A percentile compares a stretch with the other conserved stretches of the same genome.
These are phyloP conservation scores for Spheniscus humboldti DNA, from an alignment of 2,797 vertebrate genomes.

Conservation along the genomic window DNA sequence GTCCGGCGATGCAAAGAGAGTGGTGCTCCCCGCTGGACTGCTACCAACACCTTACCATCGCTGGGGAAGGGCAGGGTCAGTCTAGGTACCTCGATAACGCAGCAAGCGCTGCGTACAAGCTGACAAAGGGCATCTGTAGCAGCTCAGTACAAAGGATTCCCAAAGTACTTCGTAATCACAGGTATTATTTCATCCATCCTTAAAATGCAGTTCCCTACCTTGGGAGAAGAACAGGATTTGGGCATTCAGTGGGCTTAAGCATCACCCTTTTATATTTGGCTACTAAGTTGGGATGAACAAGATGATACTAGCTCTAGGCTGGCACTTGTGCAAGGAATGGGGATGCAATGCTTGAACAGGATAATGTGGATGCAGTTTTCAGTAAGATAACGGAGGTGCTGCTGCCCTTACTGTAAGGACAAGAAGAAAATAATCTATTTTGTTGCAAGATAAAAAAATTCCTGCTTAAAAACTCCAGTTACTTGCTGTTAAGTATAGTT, in stretches of 20 bases:
- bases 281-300: neutral
- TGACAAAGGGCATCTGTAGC: neutral
- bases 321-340: neutral
- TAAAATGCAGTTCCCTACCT: neutral
- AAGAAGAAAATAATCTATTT: neutral
- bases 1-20: fast-evolving
- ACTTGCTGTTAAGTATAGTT: neutral
- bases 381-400: neutral
- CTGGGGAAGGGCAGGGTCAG: neutral
- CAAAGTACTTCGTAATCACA: neutral
- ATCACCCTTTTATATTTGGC: neutral
- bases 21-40: neutral
- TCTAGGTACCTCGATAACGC: fast-evolving
- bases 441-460: neutral
- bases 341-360: neutral
- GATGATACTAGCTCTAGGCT: neutral
- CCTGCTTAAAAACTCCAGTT: neutral
- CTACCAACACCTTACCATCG: neutral
- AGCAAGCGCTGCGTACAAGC: fast-evolving
- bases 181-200: neutral
- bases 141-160: neutral
- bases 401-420: neutral
- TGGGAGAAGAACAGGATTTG: neutral
- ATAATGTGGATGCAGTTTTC: neutral
- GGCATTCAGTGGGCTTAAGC: neutral